Evolutionary conservation across 2,888 invertebrate genomes (phyloP), one percentile per base, ranked within the genome.

Genomic region (Drosophila nigricruria): DNA sequence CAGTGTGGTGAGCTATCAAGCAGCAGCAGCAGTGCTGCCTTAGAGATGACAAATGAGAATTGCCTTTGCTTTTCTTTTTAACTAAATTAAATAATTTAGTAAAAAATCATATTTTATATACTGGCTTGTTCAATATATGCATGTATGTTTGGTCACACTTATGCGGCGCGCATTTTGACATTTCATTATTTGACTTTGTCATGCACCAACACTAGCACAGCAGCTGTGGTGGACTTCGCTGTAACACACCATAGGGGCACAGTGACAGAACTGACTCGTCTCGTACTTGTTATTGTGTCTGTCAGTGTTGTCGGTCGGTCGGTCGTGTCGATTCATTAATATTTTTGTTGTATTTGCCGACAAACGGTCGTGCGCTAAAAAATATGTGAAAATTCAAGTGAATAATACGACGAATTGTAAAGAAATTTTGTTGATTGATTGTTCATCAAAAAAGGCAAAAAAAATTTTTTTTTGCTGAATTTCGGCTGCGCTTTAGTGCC

Each of bases 1-100:
- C 88, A 83, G 65, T 70, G 72, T 81, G 82, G 84, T 82, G 84
- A 65, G 54, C 79, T 75, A 34, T 60, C n/a, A 60, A 25, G 45
- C 43, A 76, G 59, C 58, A 62, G 61, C 62, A 70, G 66, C 34
- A 34, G 34, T 14, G 4, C 14, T 70, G 76, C 47, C 70, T 47
- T 16, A 25, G n/a, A 49, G 2, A 32, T 12, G 36, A 25, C 4
- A 45, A 50, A 67, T 49, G 5, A 20, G 9, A 42, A 43, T n/a
- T 34, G 4, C 4, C 40, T 30, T 23, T 12, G 6, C 32, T 23
- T 34, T 43, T 16, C 2, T n/a, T 36, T 36, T 36, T n/a, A 34
- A 4, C 14, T 32, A 32, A 3, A 14, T 2, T 16, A 5, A 25
- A 25, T 8, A 18, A 32, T 50, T 20, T 14, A 32, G 6, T 20